Conservation (phyloP, 2,113 vertebrate species). For the Syngnathoides biaculeatus region DNA sequence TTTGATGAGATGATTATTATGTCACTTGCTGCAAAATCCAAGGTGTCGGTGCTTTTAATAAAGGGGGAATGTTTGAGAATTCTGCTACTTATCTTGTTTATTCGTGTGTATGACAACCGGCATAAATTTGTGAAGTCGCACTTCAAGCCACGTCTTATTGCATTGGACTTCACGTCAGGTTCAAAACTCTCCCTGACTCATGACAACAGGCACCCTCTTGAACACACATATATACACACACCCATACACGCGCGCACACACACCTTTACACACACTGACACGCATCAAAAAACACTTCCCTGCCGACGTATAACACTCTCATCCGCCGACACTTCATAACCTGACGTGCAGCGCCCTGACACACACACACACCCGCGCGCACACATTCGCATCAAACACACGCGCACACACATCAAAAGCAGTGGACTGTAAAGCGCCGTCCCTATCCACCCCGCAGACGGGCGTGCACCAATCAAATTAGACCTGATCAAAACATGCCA, state of each 20-base stretch:
- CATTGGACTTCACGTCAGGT: constrained; percentile 19
- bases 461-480: constrained; percentile 75
- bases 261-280: constrained; percentile 63
- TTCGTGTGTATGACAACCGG: background rate
- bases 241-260: constrained; percentile 60
- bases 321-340: constrained; percentile 67
- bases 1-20: too few relatives aligned
- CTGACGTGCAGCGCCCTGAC: constrained; percentile 69
- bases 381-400: constrained; percentile 23
- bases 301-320: constrained; percentile 61
- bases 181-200: constrained; percentile 65
- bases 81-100: background rate
- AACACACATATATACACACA: constrained; percentile 57
- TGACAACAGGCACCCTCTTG: constrained; percentile 64
- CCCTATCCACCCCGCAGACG: constrained; percentile 66
- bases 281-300: constrained; percentile 69
- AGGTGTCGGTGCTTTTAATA: too few relatives aligned
- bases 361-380: constrained; percentile 36
- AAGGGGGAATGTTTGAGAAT: background rate
- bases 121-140: constrained; percentile 18
- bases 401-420: constrained; percentile 62
- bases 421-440: constrained; percentile 69
- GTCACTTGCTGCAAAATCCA: too few relatives aligned
- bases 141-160: constrained; percentile 35
- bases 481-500: constrained; percentile 76